Evolutionary conservation across 2,113 vertebrate genomes (phyloP).

Genomic region (Apteryx owenii): DNA sequence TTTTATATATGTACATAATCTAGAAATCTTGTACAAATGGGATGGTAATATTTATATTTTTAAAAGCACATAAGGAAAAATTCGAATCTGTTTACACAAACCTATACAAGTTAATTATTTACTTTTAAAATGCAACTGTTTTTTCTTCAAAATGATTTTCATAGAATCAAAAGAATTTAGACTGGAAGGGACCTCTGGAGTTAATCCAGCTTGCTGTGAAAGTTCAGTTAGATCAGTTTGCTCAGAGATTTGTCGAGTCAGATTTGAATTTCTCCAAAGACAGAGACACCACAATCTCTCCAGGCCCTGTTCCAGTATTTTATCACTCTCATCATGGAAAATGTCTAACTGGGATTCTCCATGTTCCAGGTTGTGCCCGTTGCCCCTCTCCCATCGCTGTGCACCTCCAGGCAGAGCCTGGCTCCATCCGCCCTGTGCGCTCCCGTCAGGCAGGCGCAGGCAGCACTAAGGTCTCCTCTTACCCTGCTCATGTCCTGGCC

Average conservation of each 20-base stretch:
- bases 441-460: not conserved
- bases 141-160: not conserved
- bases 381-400: not conserved
- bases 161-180: not conserved
- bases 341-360: not conserved
- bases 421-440: not conserved
- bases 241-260: not conserved
- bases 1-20: not conserved
- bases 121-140: not conserved
- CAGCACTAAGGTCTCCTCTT: not conserved
- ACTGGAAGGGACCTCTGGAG: not conserved
- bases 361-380: not conserved
- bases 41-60: not conserved
- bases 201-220: not conserved
- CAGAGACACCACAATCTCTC: not conserved
- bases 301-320: not conserved
- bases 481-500: not conserved
- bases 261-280: not conserved
- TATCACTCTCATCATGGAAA: not conserved
- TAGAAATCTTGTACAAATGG: not conserved
- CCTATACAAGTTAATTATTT: not conserved
- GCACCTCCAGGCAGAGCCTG: not conserved
- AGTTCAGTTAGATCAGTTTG: not conserved
- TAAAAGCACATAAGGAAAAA: not conserved
- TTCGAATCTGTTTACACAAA: not conserved